Base-by-base conservation (phyloP, 2,888 invertebrate species). In the Pristionchus fissidentatus region DNA sequence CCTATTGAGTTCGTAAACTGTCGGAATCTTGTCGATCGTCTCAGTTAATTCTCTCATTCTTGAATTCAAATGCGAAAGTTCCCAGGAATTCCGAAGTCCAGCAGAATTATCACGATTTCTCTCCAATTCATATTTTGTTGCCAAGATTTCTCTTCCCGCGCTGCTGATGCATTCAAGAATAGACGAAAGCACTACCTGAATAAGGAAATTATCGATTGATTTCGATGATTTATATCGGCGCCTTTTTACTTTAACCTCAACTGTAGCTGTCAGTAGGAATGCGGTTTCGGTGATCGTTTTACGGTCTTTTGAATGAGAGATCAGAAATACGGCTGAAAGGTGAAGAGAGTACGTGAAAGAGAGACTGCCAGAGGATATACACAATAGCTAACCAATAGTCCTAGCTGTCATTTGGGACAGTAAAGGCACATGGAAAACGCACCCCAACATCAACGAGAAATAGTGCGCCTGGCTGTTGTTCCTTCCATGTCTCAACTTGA, bases 401-500 rank as follows among this genome's bases (percentile, higher is more conserved):
- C n/a, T n/a, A n/a, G n/a, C n/a, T n/a, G n/a, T n/a, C n/a, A n/a
- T n/a, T n/a, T n/a, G n/a, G n/a, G n/a, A n/a, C n/a, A n/a, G n/a
- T n/a, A n/a, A n/a, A n/a, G n/a, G n/a, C n/a, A n/a, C n/a, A n/a
- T n/a, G n/a, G n/a, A n/a, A n/a, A n/a, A n/a, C n/a, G n/a, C n/a
- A 70, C 70, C 41, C 41, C 70, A n/a, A 35, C 22, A 41, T 70
- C 41, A 70, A n/a, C 26, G n/a, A 70, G 70, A 41, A 70, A 70
- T n/a, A n/a, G n/a, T 1, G 70, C 70, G 5, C 26, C 70, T 0
- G 22, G 19, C 41, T 41, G 41, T 70, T 70, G 41, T 3, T 41
- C 5, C 41, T 70, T 70, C 70, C 70, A 70, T 8, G n/a, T n/a
- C 41, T 70, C 70, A n/a, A 70, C 70, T 70, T 70, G 70, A 10